Conservation (phyloP, 1,140 invertebrate species). For the Hypsibius dujardini region DNA sequence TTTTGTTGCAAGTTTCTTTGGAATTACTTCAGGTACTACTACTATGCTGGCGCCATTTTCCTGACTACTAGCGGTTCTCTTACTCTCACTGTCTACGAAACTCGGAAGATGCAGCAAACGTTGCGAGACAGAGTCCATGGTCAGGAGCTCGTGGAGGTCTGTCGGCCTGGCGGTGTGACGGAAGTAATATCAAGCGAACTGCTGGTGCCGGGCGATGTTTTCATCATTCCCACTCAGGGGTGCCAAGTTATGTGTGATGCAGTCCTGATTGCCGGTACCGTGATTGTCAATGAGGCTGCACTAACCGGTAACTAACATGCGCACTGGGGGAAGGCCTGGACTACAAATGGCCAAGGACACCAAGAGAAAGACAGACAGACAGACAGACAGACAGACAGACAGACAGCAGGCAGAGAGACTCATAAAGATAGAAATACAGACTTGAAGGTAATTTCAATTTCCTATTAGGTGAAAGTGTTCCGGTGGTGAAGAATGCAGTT, state of each 20-base stretch:
- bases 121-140: background rate
- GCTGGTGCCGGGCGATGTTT: conserved; percentile 69
- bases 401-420: too few species aligned
- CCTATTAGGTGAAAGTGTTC: conserved; percentile 54
- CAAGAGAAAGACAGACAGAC: background rate
- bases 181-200: conserved; percentile 43
- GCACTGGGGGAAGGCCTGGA: too few species aligned
- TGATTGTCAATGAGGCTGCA: conserved; percentile 81
- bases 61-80: conserved; percentile 70
- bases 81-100: conserved; percentile 59
- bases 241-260: conserved; percentile 78
- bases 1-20: background rate
- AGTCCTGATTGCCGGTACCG: conserved; percentile 63
- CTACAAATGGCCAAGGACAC: too few species aligned
- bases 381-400: background rate
- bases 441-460: too few species aligned
- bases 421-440: too few species aligned
- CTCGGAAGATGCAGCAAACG: conserved; percentile 38
- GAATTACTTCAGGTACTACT: conserved; percentile 37
- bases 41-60: conserved; percentile 64
- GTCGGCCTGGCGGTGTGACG: background rate
- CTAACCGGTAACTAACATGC: conserved; percentile 43
- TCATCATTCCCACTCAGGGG: conserved; percentile 60
- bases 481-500: conserved; percentile 71
- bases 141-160: background rate